Evolutionary conservation across 2,888 invertebrate genomes (phyloP).

Genomic region (Troides helena): DNA sequence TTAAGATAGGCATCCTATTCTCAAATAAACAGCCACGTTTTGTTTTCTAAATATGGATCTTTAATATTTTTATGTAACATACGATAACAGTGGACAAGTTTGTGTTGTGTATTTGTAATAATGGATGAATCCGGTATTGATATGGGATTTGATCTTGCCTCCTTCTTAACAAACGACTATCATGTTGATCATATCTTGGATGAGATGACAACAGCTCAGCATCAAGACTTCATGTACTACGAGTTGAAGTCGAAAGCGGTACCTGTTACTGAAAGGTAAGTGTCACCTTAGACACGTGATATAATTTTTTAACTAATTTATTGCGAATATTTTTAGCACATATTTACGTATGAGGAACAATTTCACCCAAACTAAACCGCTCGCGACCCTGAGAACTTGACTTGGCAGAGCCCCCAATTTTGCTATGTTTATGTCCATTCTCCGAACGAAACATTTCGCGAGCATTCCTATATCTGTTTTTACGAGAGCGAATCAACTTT

Average conservation of each 20-base stretch:
- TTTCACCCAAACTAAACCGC: slow-evolving; percentile 65
- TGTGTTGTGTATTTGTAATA: slow-evolving; percentile 61
- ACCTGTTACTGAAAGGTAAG: slow-evolving; percentile 80
- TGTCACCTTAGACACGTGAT: slow-evolving; percentile 33
- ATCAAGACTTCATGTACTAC: slow-evolving; percentile 82
- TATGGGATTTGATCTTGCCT: slow-evolving; percentile 82
- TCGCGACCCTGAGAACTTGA: slow-evolving; percentile 72
- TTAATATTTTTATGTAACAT: slow-evolving; percentile 45
- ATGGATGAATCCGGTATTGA: slow-evolving; percentile 85
- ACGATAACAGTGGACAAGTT: slow-evolving; percentile 57
- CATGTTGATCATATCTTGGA: slow-evolving; percentile 76
- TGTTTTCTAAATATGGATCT: slow-evolving; percentile 55
- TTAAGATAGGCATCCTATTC: slow-evolving; percentile 54
- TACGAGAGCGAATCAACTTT: slow-evolving; percentile 15
- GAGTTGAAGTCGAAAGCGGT: slow-evolving; percentile 82
- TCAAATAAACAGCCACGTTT: slow-evolving; percentile 56
- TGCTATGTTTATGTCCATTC: slow-evolving; percentile 58
- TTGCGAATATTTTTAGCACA: slow-evolving; percentile 72
- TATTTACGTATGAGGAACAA: slow-evolving; percentile 63
- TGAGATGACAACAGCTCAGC: slow-evolving; percentile 78
- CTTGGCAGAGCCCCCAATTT: slow-evolving; percentile 73
- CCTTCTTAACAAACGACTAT: slow-evolving; percentile 78
- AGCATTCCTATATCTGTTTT: slow-evolving; percentile 40
- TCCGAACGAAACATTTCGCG: slow-evolving; percentile 46
- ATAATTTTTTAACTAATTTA: slow-evolving; percentile 34